Conservation (phyloP, 2,113 vertebrate species). For the Thoracochromis brauschi region DNA sequence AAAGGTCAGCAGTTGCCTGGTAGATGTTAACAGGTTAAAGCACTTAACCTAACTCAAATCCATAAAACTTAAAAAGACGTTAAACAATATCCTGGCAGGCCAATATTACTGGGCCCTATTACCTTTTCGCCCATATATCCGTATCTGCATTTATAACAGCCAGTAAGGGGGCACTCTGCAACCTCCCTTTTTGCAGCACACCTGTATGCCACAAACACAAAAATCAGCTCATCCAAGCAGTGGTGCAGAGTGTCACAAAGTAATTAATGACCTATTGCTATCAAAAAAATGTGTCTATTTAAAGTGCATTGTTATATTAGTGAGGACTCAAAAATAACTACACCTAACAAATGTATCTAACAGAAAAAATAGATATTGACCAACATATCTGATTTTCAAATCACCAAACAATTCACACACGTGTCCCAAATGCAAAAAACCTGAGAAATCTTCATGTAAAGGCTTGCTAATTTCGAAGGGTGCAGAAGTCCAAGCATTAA, state of each 20-base stretch:
- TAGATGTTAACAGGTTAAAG: background rate
- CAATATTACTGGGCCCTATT: background rate
- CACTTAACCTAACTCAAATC: background rate
- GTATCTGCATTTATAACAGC: background rate
- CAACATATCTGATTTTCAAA: background rate
- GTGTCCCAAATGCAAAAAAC: background rate
- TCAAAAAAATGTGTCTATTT: background rate
- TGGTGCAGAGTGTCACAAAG: background rate
- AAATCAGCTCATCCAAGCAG: background rate
- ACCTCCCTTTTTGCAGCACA: background rate
- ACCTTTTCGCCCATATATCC: background rate
- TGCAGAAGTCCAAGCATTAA: background rate
- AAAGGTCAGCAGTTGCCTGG: background rate
- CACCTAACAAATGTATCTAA: background rate
- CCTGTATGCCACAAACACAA: background rate
- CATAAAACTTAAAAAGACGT: background rate
- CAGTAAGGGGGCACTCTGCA: background rate
- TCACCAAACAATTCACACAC: background rate
- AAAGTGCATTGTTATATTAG: background rate
- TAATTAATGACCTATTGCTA: background rate
- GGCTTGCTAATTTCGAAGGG: background rate
- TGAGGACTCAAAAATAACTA: background rate
- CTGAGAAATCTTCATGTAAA: background rate
- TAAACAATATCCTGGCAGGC: fast-evolving
- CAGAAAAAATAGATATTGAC: background rate